A percentile compares a stretch with the other conserved stretches of the same genome.
Evolutionary conservation across 64 coral and sea anemone genomes (phyloP).

Genomic region (Montipora efflorescens): DNA sequence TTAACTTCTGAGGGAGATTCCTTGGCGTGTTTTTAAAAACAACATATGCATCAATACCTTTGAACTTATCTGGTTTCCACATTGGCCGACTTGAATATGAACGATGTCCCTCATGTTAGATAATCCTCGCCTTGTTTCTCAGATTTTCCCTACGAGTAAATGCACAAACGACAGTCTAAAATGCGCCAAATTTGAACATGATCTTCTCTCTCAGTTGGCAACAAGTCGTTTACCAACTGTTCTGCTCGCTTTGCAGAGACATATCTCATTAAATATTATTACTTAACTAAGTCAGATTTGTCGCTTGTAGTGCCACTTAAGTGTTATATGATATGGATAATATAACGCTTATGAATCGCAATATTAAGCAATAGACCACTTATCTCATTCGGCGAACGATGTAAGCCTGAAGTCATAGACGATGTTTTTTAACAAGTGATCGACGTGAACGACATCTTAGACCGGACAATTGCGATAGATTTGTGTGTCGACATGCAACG

Average conservation of each 20-base stretch:
- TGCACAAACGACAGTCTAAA: neutral
- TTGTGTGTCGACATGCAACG: neutral
- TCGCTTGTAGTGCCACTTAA: conserved; percentile 22
- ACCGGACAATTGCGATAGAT: neutral
- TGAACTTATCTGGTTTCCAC: conserved; percentile 90
- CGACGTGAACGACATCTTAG: neutral
- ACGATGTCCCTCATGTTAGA: conserved; percentile 88
- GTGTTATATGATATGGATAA: conserved; percentile 9
- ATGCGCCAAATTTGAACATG: neutral
- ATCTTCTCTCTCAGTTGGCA: neutral
- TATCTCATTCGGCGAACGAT: neutral
- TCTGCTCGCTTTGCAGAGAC: conserved; percentile 20
- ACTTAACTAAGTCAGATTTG: conserved; percentile 25
- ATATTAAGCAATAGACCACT: neutral
- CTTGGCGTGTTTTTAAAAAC: neutral
- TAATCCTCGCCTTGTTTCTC: neutral
- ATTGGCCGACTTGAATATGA: conserved; percentile 93
- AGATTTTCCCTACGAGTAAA: conserved; percentile 13
- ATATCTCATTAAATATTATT: conserved; percentile 61
- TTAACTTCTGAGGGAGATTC: neutral
- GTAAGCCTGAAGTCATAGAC: neutral
- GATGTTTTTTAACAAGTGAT: neutral
- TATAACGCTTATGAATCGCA: neutral
- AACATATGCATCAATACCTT: conserved; percentile 65
- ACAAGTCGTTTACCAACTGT: neutral